Conservation (phyloP, 2,113 vertebrate species). For the Felis chaus region DNA sequence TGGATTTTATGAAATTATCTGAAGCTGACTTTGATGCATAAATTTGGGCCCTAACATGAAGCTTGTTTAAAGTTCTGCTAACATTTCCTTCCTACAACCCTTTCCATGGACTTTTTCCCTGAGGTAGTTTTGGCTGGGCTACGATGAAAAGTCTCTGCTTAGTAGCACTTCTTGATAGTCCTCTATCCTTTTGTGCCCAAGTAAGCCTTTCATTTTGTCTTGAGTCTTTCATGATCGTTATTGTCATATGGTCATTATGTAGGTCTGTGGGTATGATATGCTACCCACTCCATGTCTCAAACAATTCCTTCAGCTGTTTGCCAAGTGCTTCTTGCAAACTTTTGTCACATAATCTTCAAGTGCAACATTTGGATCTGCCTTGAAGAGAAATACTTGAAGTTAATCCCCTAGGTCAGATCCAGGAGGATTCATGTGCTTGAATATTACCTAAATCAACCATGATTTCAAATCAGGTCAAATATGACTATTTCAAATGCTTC, state of each 20-base stretch:
- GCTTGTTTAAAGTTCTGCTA: conserved; percentile 31
- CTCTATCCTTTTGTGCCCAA: neutral
- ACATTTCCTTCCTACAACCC: neutral
- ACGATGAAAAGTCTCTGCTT: neutral
- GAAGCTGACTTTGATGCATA: conserved; percentile 36
- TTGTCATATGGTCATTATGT: neutral
- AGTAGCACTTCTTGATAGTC: neutral
- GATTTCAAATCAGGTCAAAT: neutral
- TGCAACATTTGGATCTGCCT: neutral
- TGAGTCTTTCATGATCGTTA: neutral
- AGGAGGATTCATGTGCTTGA: neutral
- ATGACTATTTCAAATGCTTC: conserved; percentile 7
- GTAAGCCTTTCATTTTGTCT: neutral
- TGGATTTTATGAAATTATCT: conserved; percentile 70
- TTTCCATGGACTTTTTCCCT: neutral
- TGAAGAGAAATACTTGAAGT: conserved; percentile 3
- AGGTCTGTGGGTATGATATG: neutral
- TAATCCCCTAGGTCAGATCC: neutral
- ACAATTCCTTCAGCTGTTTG: neutral
- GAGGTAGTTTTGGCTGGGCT: neutral
- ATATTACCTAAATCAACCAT: neutral
- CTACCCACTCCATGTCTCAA: neutral
- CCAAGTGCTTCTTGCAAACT: neutral
- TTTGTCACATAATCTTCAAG: neutral
- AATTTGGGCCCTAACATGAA: neutral